A percentile compares a stretch with the other conserved stretches of the same genome.
Conservation (phyloP, 2,113 vertebrate genomes). For the Jacana jacana region DNA sequence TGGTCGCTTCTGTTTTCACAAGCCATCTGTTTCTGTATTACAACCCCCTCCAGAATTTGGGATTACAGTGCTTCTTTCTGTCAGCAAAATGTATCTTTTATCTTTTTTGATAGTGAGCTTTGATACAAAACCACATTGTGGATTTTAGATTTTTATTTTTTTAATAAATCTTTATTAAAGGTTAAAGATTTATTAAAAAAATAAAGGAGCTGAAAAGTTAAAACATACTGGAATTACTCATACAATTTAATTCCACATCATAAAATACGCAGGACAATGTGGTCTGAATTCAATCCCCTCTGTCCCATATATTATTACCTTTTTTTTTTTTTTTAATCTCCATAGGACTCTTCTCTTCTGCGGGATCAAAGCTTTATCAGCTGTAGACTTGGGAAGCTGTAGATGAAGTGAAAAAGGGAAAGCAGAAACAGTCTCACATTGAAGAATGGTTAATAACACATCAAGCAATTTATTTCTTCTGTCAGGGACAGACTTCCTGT, state of each 20-base stretch:
- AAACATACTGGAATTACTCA: background rate
- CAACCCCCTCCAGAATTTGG: background rate
- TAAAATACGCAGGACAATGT: background rate
- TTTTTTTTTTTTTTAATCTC: no score
- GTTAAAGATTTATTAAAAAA: no score
- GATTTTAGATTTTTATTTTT: background rate
- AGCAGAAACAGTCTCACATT: background rate
- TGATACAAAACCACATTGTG: rapidly evolving
- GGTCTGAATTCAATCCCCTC: background rate
- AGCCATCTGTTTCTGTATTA: background rate
- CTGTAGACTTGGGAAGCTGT: background rate
- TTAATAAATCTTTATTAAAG: background rate
- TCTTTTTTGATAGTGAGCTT: background rate
- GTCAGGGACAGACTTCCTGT: background rate
- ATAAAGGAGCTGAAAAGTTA: background rate
- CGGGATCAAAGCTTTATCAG: background rate
- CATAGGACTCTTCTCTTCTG: background rate
- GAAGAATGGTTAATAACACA: background rate
- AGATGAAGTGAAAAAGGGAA: background rate
- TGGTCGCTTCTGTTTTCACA: background rate
- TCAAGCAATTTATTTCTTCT: background rate
- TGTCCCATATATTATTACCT: background rate
- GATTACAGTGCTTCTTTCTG: background rate
- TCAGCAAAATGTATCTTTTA: background rate
- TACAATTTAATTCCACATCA: background rate